Percentiles rank a stretch among this genome's conserved stretches.
Conservation (phyloP, 2,797 vertebrate species). For the Psittacula echo region DNA sequence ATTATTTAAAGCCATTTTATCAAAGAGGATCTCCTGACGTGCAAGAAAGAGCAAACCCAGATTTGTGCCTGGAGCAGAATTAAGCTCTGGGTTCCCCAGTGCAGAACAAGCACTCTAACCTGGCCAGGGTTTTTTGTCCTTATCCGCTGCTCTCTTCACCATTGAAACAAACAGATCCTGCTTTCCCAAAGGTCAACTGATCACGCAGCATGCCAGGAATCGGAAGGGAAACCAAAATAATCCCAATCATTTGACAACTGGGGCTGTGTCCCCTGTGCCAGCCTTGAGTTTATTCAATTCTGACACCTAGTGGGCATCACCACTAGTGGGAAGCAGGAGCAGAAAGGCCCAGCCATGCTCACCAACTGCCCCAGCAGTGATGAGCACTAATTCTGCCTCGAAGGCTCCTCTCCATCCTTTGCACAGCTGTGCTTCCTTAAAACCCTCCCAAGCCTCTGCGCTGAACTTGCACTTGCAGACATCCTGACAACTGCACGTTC, state of each 20-base stretch:
- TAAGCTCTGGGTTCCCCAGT: neutral
- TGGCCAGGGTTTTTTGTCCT: neutral
- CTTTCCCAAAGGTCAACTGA: neutral
- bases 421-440: neutral
- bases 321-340: neutral
- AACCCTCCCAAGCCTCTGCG: rapidly evolving
- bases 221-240: rapidly evolving
- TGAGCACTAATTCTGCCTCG: neutral
- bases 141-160: neutral
- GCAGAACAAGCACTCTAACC: neutral
- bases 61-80: neutral
- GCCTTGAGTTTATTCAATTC: neutral
- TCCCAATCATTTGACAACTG: neutral
- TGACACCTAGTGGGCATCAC: constrained; percentile 53
- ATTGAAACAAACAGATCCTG: neutral
- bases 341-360: rapidly evolving
- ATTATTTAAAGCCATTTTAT: neutral
- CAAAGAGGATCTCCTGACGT: neutral
- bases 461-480: rapidly evolving
- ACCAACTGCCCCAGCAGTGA: rapidly evolving
- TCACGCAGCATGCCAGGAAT: neutral
- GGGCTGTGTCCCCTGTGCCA: neutral
- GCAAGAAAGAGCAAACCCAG: neutral
- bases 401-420: neutral
- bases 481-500: rapidly evolving